Conservation (phyloP, 1,140 invertebrate species). For the Conus ventricosus region DNA sequence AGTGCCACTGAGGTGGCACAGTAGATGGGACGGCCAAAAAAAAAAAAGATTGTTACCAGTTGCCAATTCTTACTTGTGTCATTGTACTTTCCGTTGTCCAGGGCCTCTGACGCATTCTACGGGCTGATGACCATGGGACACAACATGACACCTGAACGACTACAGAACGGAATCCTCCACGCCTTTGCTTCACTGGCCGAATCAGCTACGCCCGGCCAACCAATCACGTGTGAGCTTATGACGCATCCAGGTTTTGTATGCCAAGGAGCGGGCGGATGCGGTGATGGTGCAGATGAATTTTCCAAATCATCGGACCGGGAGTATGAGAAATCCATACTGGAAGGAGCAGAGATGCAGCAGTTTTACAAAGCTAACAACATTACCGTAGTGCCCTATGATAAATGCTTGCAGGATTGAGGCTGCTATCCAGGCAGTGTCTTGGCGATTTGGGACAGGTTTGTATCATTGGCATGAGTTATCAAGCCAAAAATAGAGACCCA, state of each 20-base stretch:
- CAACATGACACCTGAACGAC: constrained; percentile 49
- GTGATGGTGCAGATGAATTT: constrained; percentile 63
- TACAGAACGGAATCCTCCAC: constrained; percentile 37
- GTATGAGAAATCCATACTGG: constrained; percentile 58
- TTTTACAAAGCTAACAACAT: constrained; percentile 44
- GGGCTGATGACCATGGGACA: constrained; percentile 59
- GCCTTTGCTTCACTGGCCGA: constrained; percentile 15
- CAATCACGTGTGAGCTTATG: constrained; percentile 62
- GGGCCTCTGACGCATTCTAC: constrained; percentile 46
- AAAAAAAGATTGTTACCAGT: too few species aligned
- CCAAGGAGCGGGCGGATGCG: constrained; percentile 59
- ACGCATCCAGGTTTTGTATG: constrained; percentile 61
- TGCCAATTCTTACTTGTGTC: too few species aligned
- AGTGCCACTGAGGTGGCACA: too few species aligned
- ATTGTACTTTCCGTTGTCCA: neutral
- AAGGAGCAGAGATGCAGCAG: constrained; percentile 29
- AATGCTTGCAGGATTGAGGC: neutral
- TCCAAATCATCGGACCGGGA: constrained; percentile 55
- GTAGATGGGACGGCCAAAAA: too few species aligned
- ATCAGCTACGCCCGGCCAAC: neutral
- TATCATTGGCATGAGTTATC: too few species aligned
- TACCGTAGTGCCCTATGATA: constrained; percentile 42
- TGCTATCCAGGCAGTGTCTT: too few species aligned
- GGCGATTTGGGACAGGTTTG: too few species aligned
- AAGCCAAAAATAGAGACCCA: too few species aligned